Base-by-base conservation (phyloP, 2,888 invertebrate species). In the Heliothis peltigera region DNA sequence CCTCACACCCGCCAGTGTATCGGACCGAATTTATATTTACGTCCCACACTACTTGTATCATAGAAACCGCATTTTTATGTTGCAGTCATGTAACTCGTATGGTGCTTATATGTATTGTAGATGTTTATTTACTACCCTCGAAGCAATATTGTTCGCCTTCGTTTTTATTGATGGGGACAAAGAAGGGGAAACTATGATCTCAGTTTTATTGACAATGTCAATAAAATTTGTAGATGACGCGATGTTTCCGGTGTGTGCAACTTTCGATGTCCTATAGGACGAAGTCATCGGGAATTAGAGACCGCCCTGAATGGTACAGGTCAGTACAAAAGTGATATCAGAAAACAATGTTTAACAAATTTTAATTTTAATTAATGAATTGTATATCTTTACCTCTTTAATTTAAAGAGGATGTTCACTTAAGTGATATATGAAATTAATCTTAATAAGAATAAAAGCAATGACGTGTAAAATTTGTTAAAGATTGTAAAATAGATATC, bases 31-130 rank as follows among this genome's bases (percentile, higher is more conserved):
- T 90, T 85, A 87, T 79, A 76, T 62, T 78, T 83, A 91, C 92
- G 91, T 91, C 91, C 80, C 77, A 64, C 77, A 79, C 79, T 78
- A 78, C 80, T 78, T 76, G 76, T 81, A 81, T 75, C 64, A 77
- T 81, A 76, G 82, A 79, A 69, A 80, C 71, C 79, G 79, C 80
- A 75, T 76, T 79, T 92, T 69, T 92, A 80, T 84, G 90, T 93
- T 92, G 91, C 92, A 88, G 81, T 87, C 86, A 86, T 87, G 87
- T 89, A 83, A 89, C 87, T 87, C 87, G 80, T 89, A 90, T 93
- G 93, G 93, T 93, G 93, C 93, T 94, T 87, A 74, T 87, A 85
- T 89, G 82, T 89, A 83, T 84, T 84, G 80, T 85, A 88, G 82
- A 80, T 85, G 76, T 83, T 85, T 82, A 74, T 81, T 84, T 82